Evolutionary conservation across 2,113 vertebrate species (phyloP), one percentile per base, ranked within the genome.

Genomic region (Ptilonorhynchus violaceus): DNA sequence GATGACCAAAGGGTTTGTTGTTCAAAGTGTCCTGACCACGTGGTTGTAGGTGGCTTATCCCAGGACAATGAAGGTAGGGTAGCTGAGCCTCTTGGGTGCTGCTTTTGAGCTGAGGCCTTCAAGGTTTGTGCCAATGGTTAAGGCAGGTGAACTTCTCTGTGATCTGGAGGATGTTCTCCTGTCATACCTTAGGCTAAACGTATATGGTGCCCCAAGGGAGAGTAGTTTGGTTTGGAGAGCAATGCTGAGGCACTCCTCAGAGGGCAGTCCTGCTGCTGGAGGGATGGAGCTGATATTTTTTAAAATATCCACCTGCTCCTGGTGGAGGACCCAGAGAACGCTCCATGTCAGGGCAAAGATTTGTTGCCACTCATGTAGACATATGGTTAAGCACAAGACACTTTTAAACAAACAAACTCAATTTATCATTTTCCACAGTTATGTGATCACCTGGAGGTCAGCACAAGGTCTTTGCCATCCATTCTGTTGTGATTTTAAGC

Each of bases 21-120:
- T 27, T 73, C 21, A 20, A 50, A 80, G 49, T 27, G 0, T 28
- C 22, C 24, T 44, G 20, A 56, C 19, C 5, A 3, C 0, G 0
- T 22, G 14, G 39, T 8, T 75, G 0, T 15, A 12, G 42, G 19
- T 27, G 41, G 17, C 39, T 41, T 42, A 33, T 47, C 33, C 20
- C 33, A 44, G 20, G 33, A 41, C 6, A 68, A 46, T 44, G 25
- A 62, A 49, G 14, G 39, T 9, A 27, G 42, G 15, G 22, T 2
- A 30, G 13, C 10, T 33, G 20, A 59, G 18, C 44, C 41, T 88
- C 35, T 42, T 60, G 35, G 37, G 55, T 66, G 24, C 1, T 69
- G 27, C 23, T 85, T 88, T 17, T 64, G 37, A 82, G 41, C 55
- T 56, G 84, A 78, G 15, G 19, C 31, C n/a, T 62, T 72, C 1